Base-by-base conservation (phyloP, 2,888 invertebrate species). In the Drosophila borealis region DNA sequence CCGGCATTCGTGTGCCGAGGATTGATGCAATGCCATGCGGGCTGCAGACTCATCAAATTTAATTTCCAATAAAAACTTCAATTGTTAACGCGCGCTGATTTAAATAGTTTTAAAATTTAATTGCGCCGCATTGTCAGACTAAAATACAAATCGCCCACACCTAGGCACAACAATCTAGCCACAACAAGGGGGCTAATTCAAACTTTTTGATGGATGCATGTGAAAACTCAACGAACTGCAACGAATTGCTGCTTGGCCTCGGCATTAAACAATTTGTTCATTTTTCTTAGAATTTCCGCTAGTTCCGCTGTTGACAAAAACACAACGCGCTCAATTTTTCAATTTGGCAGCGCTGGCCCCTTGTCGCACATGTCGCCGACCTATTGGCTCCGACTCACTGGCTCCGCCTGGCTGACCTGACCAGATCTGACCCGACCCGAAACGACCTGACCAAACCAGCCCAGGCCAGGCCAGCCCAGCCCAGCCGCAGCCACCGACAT, bases 321-420 rank as follows among this genome's bases (percentile, higher is more conserved):
- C 89, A 89, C 71, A 72, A 68, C 61, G 53, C 89, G 90, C 89
- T 89, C 87, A 80, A 88, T 85, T 80, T 85, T 88, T 85, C 84
- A 89, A 86, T 50, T 62, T 88, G 73, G 63, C 54, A 49, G 48
- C 51, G 11, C 34, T 41, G n/a, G 36, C 53, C 25, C 44, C 46
- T 2, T 6, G 45, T 3, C 17, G 9, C 5, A 6, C 53, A 57
- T 73, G 67, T 72, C 72, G 54, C 48, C 75, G 57, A 76, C 75
- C 75, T 76, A 76, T 76, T 63, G 76, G 78, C 17, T 17, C 17
- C 70, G 63, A 74, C 71, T 74, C 67, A 61, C 48, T 86, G 72
- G 88, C 76, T 75, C 50, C 63, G 82, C 42, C 69, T 81, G 62
- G 85, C 67, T 74, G 82, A 88, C 88, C 88, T 76, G 88, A 81